Base-by-base conservation (phyloP, 2,113 vertebrate genomes). In the Coregonus clupeaformis region DNA sequence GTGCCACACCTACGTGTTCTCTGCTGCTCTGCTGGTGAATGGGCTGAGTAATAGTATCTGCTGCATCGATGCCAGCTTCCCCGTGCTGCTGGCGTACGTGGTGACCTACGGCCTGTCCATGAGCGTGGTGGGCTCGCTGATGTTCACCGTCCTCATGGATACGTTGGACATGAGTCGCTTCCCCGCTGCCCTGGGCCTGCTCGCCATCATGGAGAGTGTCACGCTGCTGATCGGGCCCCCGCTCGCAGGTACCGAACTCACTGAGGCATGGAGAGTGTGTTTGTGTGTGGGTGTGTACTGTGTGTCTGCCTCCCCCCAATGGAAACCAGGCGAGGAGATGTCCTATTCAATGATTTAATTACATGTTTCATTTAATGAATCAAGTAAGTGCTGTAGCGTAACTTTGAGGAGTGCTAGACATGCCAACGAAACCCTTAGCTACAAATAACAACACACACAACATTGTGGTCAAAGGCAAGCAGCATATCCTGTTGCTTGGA, bases 61-160 rank as follows among this genome's bases (percentile, higher is more conserved):
- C 68, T 80, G 93, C 25, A 71, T 89, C 4, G 94, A 92, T 0
- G 85, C 93, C 0, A 52, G 87, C 72, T 98, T 96, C 85, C 9
- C 36, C 0, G 87, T 94, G 16, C 92, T 99, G 55, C 80, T 98
- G 73, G 0, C 78, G 29, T 99, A 95, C 45, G 95, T 95, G 1
- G 0, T 91, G 67, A 77, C 88, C 24, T 94, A 95, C 74, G 95
- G 96, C 12, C 79, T 98, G 47, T 95, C 96, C 83, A 97, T 96
- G 93, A 97, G 96, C 0, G 90, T 95, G 25, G 62, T 95, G 0
- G 96, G 97, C 3, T 94, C 96, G 0, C 93, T 98, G 71, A 25
- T 90, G 77, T 98, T 96, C 88, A 96, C 97, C 25, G 96, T 98
- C 62, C 91, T 99, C 79, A 99, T 99, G 97, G 96, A 98, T 5